phyloP scores from a whole-genome alignment of 2,888 invertebrate species.

The Microplitis deprimator region DNA sequence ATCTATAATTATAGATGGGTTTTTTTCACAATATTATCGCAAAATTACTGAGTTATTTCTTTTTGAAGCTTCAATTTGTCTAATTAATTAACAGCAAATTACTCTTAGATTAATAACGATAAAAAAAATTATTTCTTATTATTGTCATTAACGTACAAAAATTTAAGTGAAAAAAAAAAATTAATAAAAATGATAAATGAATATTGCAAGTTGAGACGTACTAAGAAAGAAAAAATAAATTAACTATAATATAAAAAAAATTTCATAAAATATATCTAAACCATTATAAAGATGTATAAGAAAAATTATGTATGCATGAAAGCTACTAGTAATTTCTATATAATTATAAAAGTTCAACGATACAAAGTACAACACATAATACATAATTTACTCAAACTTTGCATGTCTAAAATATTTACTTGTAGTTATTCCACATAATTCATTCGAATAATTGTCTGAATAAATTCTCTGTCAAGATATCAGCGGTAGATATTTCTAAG shows the following conservation, averaged over 20 bases:
- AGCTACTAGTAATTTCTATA: background rate
- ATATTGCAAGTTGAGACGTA: background rate
- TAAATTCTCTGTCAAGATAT: background rate
- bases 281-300: background rate
- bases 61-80: background rate
- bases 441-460: background rate
- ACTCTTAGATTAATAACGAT: background rate
- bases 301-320: background rate
- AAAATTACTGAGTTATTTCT: background rate
- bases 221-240: background rate
- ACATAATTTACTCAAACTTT: background rate
- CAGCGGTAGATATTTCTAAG: background rate
- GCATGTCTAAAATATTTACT: background rate
- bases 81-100: background rate
- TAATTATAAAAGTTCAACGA: background rate
- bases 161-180: background rate
- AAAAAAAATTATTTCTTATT: background rate
- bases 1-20: background rate
- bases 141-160: background rate
- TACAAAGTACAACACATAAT: background rate
- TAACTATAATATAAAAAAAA: background rate
- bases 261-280: background rate
- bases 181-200: background rate
- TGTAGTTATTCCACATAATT: background rate
- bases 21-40: background rate